Evolutionary conservation across 2,888 invertebrate species (phyloP), one percentile per base, ranked within the genome.

Genomic region (Heteromyza rotundicornis): DNA sequence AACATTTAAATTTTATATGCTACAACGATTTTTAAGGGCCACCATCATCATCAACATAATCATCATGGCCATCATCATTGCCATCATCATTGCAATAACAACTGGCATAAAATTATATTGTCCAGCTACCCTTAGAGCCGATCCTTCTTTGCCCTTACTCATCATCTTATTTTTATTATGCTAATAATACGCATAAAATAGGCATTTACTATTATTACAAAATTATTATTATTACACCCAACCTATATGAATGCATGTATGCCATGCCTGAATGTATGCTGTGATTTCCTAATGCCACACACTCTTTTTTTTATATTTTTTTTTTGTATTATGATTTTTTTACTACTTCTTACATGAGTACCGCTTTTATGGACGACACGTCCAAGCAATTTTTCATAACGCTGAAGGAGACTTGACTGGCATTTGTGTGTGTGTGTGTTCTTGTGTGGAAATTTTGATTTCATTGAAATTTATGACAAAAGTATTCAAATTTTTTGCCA

Each of bases 121-220:
- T 73, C 70, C 75, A 74, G 65, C 63, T 63, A 61, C 24, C 60
- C 22, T 67, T 51, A 64, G 64, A 60, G 56, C 63, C 24, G 44
- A 50, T 44, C 60, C 61, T 49, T 32, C 54, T 23, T 22, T 35
- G 49, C 53, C 58, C 64, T 52, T 49, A 32, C 35, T 53, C 62
- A 50, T 52, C 68, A 65, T 54, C 32, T 27, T 62, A 70, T 77
- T 80, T 79, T 80, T 79, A 79, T 79, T 79, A 79, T 79, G 80
- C 75, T 79, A 80, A 79, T 79, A 79, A 80, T 79, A 72, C 73
- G 77, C 72, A 75, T 70, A 70, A 69, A 72, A 75, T 71, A 71
- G 67, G 63, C 68, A 69, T 75, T 76, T 72, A 71, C 68, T 71
- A 71, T 69, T 70, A 69, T 65, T 64, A 59, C 62, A 44, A 32